Base-by-base conservation (phyloP, 2,888 invertebrate species). In the Heliconius sara region DNA sequence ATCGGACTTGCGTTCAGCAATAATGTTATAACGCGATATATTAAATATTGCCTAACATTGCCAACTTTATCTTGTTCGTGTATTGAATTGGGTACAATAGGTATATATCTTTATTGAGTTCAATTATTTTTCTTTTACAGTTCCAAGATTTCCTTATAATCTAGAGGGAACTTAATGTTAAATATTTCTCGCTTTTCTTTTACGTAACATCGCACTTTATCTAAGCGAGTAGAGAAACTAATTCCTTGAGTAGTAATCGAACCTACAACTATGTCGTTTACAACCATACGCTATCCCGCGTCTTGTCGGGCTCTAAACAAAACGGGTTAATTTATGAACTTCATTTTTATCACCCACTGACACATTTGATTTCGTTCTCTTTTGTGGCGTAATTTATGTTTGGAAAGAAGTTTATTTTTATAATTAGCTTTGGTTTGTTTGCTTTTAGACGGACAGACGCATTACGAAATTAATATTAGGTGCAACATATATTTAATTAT, bases 41-140 rank as follows among this genome's bases (percentile, higher is more conserved):
- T 72, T 72, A 72, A 72, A 72, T 72, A 72, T 72, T 72, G 30
- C 22, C 52, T 72, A 72, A 72, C 52, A 57, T 10, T 57, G 72
- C 72, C 72, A 72, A 72, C 52, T 72, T 71, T 30, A 4, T 12
- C 52, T 72, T 52, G 72, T 52, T 72, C 57, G 52, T 72, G 72
- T 72, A 73, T 52, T 34, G 72, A 57, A 73, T 60, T 60, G n/a
- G 12, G 12, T 72, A 34, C 30, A 47, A 57, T 57, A 12, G 30
- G 30, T 22, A 57, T 22, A 30, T 57, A 34, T 60, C 34, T 57
- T 73, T 73, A 73, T 57, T 72, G 34, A 57, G 22, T 34, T 34
- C 34, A 57, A 57, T 34, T 73, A 34, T 60, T 52, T 52, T 52
- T 60, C n/a, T 60, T 60, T n/a, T 60, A n/a, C 52, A 22, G 19